phyloP scores from a whole-genome alignment of 2,888 invertebrate species.

The Ophion costatus region DNA sequence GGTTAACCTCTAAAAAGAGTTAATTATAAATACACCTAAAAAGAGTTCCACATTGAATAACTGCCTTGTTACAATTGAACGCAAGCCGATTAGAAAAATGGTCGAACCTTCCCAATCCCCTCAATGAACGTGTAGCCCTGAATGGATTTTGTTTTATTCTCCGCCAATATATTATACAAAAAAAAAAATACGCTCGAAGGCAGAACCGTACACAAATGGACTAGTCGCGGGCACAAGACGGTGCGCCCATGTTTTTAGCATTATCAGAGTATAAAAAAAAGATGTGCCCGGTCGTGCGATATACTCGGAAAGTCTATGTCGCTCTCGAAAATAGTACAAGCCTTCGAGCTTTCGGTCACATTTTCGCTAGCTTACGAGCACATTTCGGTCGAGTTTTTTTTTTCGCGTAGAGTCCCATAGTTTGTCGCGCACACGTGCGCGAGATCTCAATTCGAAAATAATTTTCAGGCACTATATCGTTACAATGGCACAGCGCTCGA shows the following conservation, averaged over 20 bases:
- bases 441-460: constrained; percentile 16
- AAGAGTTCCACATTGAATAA: neutral
- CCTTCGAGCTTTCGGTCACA: neutral
- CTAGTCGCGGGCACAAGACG: constrained; percentile 80
- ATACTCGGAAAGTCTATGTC: constrained; percentile 2
- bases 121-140: neutral
- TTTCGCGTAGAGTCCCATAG: neutral
- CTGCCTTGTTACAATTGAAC: neutral
- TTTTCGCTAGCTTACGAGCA: neutral
- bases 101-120: neutral
- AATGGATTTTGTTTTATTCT: constrained; percentile 8
- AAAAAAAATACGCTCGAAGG: constrained; percentile 43
- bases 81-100: neutral
- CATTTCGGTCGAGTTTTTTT: neutral
- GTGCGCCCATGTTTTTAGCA: constrained; percentile 61
- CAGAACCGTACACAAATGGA: constrained; percentile 74
- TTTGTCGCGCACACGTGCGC: neutral
- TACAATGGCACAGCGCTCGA: constrained; percentile 64
- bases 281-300: neutral
- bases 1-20: too few relatives aligned
- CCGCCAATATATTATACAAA: constrained; percentile 48
- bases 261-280: constrained; percentile 47
- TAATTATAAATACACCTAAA: too few relatives aligned
- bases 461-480: constrained; percentile 59
- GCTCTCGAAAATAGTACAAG: constrained; percentile 1